Evolutionary conservation across 2,888 invertebrate species (phyloP), one percentile per base, ranked within the genome.

Genomic region (Plagiodera versicolora): DNA sequence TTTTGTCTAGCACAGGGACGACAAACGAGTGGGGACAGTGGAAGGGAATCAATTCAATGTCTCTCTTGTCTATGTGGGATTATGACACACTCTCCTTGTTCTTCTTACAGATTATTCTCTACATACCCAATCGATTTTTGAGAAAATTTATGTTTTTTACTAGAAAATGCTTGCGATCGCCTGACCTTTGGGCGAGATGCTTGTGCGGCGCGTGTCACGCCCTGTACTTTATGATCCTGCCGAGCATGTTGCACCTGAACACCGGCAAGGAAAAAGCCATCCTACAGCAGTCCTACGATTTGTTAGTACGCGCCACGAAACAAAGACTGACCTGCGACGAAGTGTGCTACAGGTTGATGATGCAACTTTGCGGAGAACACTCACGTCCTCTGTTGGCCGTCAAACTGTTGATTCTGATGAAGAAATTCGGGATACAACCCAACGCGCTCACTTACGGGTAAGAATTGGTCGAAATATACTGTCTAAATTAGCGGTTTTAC

Each of bases 371-470:
- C 81, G 97, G 98, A 5, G 89, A 93, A 67, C 94, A 97, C 78
- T 93, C 94, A 59, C 87, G 95, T 75, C 98, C 99, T 0, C 90
- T 95, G 58, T 81, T 99, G 72, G 98, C 99, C 1, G 97, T 98
- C 0, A 94, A 95, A 74, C 82, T 94, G 50, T 82, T 94, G 70
- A 91, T 94, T 75, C 86, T 94, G 47, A 96, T 97, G 95, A 95
- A 95, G 79, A 87, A 92, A 17, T 91, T 91, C 39, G 95, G 95
- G 0, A 86, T 99, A 39, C 94, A 95, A 75, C 97, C 98, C 0
- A 99, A 99, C 79, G 99, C 99, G 9, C 88, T 99, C 54, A 99
- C 99, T 0, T 99, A 99, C 75, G 98, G 98, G 71, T 91, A 81
- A 80, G 24, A 6, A 3, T 24, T 6, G 24, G 24, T 24, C 24